Base-by-base conservation (phyloP, 2,113 vertebrate genomes). In the Cricetomys ansorgei region DNA sequence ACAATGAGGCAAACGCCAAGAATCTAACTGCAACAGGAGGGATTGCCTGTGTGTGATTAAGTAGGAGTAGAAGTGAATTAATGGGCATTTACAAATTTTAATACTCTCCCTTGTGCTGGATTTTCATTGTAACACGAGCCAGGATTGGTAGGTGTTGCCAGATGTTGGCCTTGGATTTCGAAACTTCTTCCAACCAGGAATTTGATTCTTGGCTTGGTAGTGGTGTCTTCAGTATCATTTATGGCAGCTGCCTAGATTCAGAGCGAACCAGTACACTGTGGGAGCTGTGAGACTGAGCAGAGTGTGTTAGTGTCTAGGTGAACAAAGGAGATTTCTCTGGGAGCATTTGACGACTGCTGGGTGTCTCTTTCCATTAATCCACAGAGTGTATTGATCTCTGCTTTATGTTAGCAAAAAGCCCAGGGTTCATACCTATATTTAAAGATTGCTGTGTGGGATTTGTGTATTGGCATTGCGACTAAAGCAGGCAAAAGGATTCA, bases 151-250 rank as follows among this genome's bases (percentile, higher is more conserved):
- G 75, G 48, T 77, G 53, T 96, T 87, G 59, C 10, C 94, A 96
- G 79, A 77, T 86, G 79, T 92, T 89, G 65, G 70, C 48, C 73
- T 94, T 91, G 89, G 65, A 72, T 92, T 93, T 94, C 91, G 88
- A 92, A 95, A 93, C 91, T 92, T 89, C 75, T 64, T 93, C 34
- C n/a, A 93, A 19, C 37, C 48, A 59, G 81, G 75, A 91, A 92
- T 97, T 97, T 92, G 92, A 97, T 93, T 57, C 88, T 43, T 4
- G 15, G 1, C 37, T 88, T 88, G 92, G 50, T 96, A 57, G 69
- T 31, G 59, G 87, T 93, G 91, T 90, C 81, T 88, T 90, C 65
- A 94, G 80, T 95, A 88, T 96, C 86, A 23, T 97, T 83, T 91
- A 67, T 59, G 27, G 48, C 23, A 59, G 76, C 92, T 91, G 1